These are phyloP conservation scores for Zingel zingel DNA, from an alignment of 2,113 vertebrate genomes.

Conservation along the genomic window DNA sequence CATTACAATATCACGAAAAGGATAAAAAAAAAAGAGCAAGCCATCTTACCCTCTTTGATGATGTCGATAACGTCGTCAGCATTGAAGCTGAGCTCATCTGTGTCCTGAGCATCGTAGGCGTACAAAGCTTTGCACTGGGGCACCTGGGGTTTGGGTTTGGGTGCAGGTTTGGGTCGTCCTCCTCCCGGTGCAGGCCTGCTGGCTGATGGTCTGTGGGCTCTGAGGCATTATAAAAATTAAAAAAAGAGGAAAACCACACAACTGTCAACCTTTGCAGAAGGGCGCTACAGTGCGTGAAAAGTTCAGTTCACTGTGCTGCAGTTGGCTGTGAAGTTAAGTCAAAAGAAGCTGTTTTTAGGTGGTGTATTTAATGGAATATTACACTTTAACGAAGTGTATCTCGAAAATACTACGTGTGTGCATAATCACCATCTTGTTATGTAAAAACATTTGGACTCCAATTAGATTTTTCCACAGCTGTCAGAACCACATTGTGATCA, in stretches of 20 bases:
- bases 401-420: not conserved
- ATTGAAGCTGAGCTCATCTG: slow-evolving; percentile 98
- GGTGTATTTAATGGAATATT: not conserved
- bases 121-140: slow-evolving; percentile 97
- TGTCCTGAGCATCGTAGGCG: slow-evolving; percentile 98
- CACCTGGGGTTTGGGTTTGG: slow-evolving; percentile 97
- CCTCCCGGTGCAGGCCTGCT: slow-evolving; percentile 91
- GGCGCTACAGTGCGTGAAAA: not conserved
- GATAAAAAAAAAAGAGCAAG: not conserved
- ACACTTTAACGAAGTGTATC: slow-evolving; percentile 5
- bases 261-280: not conserved
- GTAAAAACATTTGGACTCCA: not conserved
- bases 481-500: not conserved
- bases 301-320: slow-evolving; percentile 24
- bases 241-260: slow-evolving; percentile 8
- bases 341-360: not conserved
- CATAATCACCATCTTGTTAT: slow-evolving; percentile 47
- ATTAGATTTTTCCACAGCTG: not conserved
- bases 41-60: slow-evolving; percentile 90
- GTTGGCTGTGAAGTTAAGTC: slow-evolving; percentile 30
- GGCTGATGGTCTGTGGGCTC: slow-evolving; percentile 89
- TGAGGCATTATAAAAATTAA: slow-evolving; percentile 59
- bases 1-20: not conserved
- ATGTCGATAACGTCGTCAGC: slow-evolving; percentile 96
- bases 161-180: slow-evolving; percentile 94